Conservation (phyloP, 2,888 invertebrate genomes). For the Bellardia pandia region DNA sequence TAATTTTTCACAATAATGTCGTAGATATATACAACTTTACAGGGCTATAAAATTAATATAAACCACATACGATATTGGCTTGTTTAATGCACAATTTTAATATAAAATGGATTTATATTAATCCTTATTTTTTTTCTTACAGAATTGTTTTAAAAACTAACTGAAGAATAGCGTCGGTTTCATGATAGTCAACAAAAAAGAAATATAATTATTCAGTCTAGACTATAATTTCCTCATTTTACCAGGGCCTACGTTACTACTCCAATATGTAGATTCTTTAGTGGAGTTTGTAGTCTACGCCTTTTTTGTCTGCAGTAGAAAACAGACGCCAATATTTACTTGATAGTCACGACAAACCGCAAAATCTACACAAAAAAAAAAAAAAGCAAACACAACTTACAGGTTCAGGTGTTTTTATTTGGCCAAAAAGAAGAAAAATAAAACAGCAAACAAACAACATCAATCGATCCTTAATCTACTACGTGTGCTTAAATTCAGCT, state of each 20-base stretch:
- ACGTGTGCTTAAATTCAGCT: conserved; percentile 61
- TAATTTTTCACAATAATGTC: too few species aligned
- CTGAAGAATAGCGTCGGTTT: too few species aligned
- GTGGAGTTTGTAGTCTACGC: conserved; percentile 51
- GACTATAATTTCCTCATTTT: neutral
- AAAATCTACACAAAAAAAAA: conserved; percentile 14
- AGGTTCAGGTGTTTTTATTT: conserved; percentile 61
- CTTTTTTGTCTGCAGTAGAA: conserved; percentile 35
- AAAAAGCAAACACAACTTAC: conserved; percentile 16
- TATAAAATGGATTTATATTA: too few species aligned
- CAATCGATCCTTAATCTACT: conserved; percentile 55
- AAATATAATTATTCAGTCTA: too few species aligned
- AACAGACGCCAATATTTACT: conserved; percentile 57
- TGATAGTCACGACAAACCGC: conserved; percentile 63
- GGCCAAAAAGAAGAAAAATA: neutral
- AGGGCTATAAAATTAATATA: too few species aligned
- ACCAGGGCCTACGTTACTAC: conserved; percentile 28
- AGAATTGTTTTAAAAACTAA: too few species aligned
- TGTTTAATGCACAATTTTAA: too few species aligned
- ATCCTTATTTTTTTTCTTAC: too few species aligned
- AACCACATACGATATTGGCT: too few species aligned
- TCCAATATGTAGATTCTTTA: conserved; percentile 42
- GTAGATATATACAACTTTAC: too few species aligned
- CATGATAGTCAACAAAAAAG: too few species aligned
- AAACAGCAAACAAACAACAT: conserved; percentile 24